phyloP scores from a whole-genome alignment of 2,888 invertebrate genomes.

The Quadriops clusia region DNA sequence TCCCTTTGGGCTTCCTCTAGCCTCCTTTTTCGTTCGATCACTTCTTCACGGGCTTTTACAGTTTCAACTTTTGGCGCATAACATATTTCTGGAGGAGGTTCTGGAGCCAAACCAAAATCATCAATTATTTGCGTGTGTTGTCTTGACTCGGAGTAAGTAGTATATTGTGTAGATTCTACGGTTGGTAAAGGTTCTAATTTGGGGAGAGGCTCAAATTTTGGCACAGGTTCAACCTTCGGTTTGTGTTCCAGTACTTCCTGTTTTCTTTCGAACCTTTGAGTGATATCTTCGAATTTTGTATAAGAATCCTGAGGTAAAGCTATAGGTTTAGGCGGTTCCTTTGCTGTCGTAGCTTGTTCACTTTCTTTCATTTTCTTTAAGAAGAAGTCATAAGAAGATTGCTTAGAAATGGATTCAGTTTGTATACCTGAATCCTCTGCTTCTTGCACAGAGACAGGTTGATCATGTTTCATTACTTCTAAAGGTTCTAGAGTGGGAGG shows the following conservation, averaged over 20 bases:
- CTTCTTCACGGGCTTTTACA: constrained; percentile 38
- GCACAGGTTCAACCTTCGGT: constrained; percentile 8
- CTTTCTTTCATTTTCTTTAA: constrained; percentile 48
- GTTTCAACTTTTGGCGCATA: constrained; percentile 45
- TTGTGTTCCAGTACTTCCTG: constrained; percentile 25
- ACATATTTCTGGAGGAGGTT: constrained; percentile 59
- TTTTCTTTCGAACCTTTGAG: too few species aligned
- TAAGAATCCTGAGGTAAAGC: constrained; percentile 33
- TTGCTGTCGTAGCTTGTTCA: constrained; percentile 34
- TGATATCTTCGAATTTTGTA: constrained; percentile 33
- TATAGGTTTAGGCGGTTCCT: constrained; percentile 28
- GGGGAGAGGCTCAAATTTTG: constrained; percentile 8
- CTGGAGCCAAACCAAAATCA: constrained; percentile 48
- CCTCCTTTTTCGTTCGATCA: constrained; percentile 47
- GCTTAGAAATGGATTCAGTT: constrained; percentile 48
- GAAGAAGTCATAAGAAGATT: constrained; percentile 54
- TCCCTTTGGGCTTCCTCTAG: constrained; percentile 47
- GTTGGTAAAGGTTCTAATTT: too few species aligned
- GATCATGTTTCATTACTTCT: constrained; percentile 7
- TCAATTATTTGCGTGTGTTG: constrained; percentile 24
- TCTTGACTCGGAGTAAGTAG: too few species aligned
- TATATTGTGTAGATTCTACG: too few species aligned
- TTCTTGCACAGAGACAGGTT: constrained; percentile 8
- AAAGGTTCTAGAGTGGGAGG: constrained; percentile 22
- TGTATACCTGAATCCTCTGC: constrained; percentile 35